A percentile compares a stretch with the other conserved stretches of the same genome.
These are phyloP conservation scores for Rhinogobius similis DNA, from an alignment of 2,113 vertebrate genomes.

Conservation along the genomic window DNA sequence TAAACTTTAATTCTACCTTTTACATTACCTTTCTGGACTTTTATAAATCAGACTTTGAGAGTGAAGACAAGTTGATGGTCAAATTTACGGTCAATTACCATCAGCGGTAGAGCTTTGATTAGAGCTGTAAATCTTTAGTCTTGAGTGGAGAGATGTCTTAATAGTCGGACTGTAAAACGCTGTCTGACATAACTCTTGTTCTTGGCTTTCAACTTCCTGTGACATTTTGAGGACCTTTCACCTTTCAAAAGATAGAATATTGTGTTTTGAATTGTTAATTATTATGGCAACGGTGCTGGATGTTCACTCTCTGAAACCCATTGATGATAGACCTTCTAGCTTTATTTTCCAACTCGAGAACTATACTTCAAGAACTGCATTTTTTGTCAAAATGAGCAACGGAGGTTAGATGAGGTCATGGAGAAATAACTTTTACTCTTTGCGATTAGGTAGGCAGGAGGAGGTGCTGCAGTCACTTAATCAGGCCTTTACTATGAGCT, in stretches of 20 bases:
- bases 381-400: not conserved
- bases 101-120: constrained; percentile 67
- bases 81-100: constrained; percentile 75
- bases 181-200: constrained; percentile 11
- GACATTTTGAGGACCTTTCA: not conserved
- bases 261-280: not conserved
- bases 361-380: constrained; percentile 8
- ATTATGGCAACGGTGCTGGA: not conserved
- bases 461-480: constrained; percentile 20
- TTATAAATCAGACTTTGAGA: constrained; percentile 65
- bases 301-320: not conserved
- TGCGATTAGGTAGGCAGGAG: not conserved
- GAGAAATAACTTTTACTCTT: not conserved
- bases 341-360: constrained; percentile 19
- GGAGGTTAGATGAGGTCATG: not conserved
- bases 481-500: constrained; percentile 31
- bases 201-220: not conserved
- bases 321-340: not conserved
- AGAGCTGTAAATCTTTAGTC: constrained; percentile 69
- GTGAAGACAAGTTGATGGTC: constrained; percentile 68
- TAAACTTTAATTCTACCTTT: not conserved
- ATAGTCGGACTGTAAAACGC: constrained; percentile 44
- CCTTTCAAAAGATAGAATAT: not conserved
- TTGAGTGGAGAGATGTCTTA: constrained; percentile 42
- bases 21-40: constrained; percentile 20